Conservation (phyloP, 2,888 invertebrate genomes). For the Drosophila antonietae region DNA sequence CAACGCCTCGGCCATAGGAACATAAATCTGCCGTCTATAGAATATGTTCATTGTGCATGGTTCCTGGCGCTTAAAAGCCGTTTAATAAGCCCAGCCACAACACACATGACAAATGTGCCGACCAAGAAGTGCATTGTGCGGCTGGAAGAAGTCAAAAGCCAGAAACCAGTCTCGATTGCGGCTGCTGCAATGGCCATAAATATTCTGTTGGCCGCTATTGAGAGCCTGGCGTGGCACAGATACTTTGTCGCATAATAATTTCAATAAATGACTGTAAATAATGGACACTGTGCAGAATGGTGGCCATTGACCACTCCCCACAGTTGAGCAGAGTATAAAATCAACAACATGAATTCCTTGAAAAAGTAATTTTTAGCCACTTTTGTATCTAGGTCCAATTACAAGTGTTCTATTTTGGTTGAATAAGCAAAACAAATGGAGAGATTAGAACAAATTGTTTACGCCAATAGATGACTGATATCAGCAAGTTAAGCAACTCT, state of each 20-base stretch:
- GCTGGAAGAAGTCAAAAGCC: slow-evolving; percentile 10
- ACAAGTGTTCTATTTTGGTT: slow-evolving; percentile 3
- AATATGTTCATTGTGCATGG: slow-evolving; percentile 51
- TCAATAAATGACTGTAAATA: slow-evolving; percentile 51
- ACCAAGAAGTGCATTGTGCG: slow-evolving; percentile 49
- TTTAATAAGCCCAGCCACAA: slow-evolving; percentile 73
- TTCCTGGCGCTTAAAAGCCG: slow-evolving; percentile 70
- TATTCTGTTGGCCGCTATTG: slow-evolving; percentile 55
- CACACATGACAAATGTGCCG: slow-evolving; percentile 68
- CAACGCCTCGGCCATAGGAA: slow-evolving; percentile 20
- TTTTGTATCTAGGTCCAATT: neutral
- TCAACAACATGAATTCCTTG: neutral
- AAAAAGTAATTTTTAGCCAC: neutral
- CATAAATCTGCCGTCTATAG: slow-evolving; percentile 67
- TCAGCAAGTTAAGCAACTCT: neutral
- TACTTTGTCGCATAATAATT: slow-evolving; percentile 72
- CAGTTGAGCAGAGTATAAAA: neutral
- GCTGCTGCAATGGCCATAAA: slow-evolving; percentile 66
- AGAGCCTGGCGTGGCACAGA: slow-evolving; percentile 67
- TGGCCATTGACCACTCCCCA: neutral
- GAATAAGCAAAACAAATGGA: neutral
- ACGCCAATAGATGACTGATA: neutral
- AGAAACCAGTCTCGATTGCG: slow-evolving; percentile 20
- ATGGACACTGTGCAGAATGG: slow-evolving; percentile 15
- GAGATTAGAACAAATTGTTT: neutral